Evolutionary conservation across 2,888 invertebrate species (phyloP).

Genomic region (Blastobasis adustella): DNA sequence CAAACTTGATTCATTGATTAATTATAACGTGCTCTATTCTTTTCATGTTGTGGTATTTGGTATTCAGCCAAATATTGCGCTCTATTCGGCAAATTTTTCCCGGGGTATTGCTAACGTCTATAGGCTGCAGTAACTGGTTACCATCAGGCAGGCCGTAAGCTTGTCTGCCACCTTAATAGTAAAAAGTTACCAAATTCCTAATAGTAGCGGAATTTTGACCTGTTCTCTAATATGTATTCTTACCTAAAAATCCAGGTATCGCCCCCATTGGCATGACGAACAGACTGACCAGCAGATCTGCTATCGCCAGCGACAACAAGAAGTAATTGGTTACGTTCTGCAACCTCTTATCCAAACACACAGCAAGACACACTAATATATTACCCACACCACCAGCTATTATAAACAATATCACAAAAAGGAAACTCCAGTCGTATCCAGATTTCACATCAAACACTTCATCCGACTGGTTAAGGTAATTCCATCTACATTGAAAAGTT

Average conservation of each 20-base stretch:
- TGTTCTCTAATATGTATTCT: constrained; percentile 61
- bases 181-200: no score
- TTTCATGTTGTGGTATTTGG: no score
- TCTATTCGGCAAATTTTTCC: no score
- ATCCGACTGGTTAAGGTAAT: constrained; percentile 37
- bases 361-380: constrained; percentile 94
- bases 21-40: no score
- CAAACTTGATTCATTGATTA: no score
- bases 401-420: constrained; percentile 90
- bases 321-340: constrained; percentile 98
- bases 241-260: constrained; percentile 94
- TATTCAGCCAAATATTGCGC: no score
- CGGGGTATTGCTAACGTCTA: no score
- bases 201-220: no score
- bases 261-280: constrained; percentile 98
- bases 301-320: constrained; percentile 92
- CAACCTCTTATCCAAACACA: constrained; percentile 89
- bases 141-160: no score
- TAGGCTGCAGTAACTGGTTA: no score
- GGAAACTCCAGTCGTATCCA: constrained; percentile 86
- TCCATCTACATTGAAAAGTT: constrained; percentile 56
- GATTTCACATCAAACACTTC: constrained; percentile 28
- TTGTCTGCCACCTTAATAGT: no score
- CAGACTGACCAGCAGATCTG: constrained; percentile 93
- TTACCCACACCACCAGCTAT: constrained; percentile 93